Base-by-base conservation (phyloP, 2,113 vertebrate genomes). In the Tetraodon nigroviridis region DNA sequence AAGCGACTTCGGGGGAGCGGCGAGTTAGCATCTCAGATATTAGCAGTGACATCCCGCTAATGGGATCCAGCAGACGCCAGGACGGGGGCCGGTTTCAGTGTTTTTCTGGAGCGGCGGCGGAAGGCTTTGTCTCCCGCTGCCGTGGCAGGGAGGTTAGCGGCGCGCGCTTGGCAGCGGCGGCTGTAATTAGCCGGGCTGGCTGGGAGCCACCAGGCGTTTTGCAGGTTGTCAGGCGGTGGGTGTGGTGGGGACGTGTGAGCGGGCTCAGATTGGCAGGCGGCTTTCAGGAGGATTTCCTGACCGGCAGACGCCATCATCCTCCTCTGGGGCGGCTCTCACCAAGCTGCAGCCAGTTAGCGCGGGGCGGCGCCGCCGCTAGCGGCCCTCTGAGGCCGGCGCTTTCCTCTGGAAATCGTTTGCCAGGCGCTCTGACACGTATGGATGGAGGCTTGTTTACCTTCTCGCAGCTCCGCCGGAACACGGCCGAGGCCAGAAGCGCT, bases 181-280 rank as follows among this genome's bases (percentile, higher is more conserved):
- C 48, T 61, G 70, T 70, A 76, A 84, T 81, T 72, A 78, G 66
- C 19, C 52, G 53, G 2, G 57, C 67, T 64, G 54, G 63, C 72
- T 60, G 56, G 58, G 63, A 18, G 60, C 61, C 44, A 45, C 49
- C 14, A 57, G 78, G 57, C 49, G 46, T 62, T 84, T 69, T 60
- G 74, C 71, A 67, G 69, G 77, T 75, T 80, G 82, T 80, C 82
- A 79, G 61, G 57, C 14, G 7, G 71, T 58, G 58, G 76, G 71
- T 16, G 76, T 29, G 78, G 55, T 42, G 55, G 58, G 48, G 71
- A 54, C 5, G 42, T 15, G 59, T 75, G 82, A 85, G 61, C 82
- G 82, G 64, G 60, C 48, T n/a, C 29, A 55, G 82, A 88, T 80
- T 84, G 79, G 78, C 84, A 85, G 81, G 51, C 73, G 7, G 69